Evolutionary conservation across 2,888 invertebrate species (phyloP).

Genomic region (Bellardia bayeri): DNA sequence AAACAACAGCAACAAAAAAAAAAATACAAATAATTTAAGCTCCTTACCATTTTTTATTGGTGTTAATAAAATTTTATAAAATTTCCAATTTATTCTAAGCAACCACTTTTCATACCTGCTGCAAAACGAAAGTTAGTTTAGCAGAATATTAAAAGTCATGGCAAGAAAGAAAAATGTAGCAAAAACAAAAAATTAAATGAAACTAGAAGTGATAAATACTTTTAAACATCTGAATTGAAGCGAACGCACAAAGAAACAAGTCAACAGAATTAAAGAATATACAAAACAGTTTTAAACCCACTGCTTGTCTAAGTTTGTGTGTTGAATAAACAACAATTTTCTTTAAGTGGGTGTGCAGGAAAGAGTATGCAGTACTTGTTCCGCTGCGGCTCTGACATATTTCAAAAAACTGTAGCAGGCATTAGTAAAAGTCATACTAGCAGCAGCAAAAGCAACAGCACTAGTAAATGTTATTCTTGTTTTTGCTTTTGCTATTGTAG

Average conservation of each 20-base stretch:
- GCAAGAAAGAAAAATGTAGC: conserved; percentile 6
- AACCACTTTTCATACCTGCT: conserved; percentile 48
- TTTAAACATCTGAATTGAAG: conserved; percentile 45
- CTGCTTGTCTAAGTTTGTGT: neutral
- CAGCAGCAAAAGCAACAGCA: neutral
- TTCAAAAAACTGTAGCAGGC: neutral
- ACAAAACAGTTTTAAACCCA: conserved; percentile 9
- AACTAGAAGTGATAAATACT: conserved; percentile 65
- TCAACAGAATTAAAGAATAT: neutral
- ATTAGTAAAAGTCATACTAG: conserved; percentile 34
- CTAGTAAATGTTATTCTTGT: neutral
- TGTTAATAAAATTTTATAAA: conserved; percentile 63
- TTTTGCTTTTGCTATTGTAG: neutral
- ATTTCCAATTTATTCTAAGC: conserved; percentile 66
- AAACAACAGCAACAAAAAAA: neutral
- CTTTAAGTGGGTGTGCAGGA: neutral
- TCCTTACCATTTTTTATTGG: conserved; percentile 40
- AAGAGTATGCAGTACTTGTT: neutral
- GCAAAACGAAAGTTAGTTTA: conserved; percentile 55
- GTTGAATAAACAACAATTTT: conserved; percentile 58
- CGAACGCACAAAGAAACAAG: conserved; percentile 5
- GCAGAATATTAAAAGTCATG: conserved; percentile 67
- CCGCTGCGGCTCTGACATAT: conserved; percentile 2
- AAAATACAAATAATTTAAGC: conserved; percentile 12
- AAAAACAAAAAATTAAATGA: neutral